These are phyloP conservation scores for Lobophora halterata DNA, from an alignment of 2,888 invertebrate species.

Conservation along the genomic window DNA sequence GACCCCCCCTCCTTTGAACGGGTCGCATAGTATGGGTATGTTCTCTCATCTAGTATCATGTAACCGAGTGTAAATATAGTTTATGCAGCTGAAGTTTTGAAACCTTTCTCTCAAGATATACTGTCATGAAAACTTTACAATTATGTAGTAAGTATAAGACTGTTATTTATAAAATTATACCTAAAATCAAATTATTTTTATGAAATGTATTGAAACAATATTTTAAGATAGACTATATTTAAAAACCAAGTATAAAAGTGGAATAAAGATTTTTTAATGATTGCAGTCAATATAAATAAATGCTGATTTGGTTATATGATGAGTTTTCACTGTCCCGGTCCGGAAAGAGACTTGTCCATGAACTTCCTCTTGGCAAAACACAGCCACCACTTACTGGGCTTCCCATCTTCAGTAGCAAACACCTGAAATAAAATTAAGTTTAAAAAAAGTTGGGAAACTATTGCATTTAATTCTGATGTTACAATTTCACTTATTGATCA, in stretches of 20 bases:
- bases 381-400: constrained; percentile 99
- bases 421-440: constrained; percentile 71
- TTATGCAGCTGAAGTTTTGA: no score
- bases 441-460: no score
- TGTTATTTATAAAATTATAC: constrained; percentile 7
- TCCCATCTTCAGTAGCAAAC: constrained; percentile 93
- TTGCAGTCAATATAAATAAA: constrained; percentile 27
- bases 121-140: no score
- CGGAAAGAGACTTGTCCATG: constrained; percentile 98
- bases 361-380: constrained; percentile 99
- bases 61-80: no score
- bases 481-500: no score
- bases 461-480: no score
- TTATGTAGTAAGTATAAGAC: constrained; percentile 8
- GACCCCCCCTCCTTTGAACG: no score
- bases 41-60: no score
- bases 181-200: background rate
- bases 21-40: no score
- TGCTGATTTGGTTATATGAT: constrained; percentile 22
- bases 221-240: constrained; percentile 13
- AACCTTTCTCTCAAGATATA: no score
- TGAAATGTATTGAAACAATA: background rate
- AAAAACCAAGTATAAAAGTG: constrained; percentile 10
- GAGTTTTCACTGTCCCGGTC: constrained; percentile 87
- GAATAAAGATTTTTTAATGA: constrained; percentile 12